Evolutionary conservation across 2,797 vertebrate species (phyloP).

Genomic region (Micrastur ruficollis): DNA sequence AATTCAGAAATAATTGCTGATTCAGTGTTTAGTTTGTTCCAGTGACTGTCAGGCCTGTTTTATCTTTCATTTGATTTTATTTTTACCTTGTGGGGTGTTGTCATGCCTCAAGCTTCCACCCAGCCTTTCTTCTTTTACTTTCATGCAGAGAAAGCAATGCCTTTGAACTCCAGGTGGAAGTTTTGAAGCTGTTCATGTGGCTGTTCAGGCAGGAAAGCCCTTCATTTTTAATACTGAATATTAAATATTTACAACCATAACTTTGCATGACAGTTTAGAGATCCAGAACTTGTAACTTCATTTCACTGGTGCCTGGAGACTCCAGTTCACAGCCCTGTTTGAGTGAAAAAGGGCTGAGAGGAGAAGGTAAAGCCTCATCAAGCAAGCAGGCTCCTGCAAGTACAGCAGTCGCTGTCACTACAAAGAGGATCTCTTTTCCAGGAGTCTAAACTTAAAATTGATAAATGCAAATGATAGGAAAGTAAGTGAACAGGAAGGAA

Average conservation of each 20-base stretch:
- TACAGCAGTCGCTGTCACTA: background rate
- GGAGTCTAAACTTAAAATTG: background rate
- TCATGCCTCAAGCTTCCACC: background rate
- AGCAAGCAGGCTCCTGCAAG: background rate
- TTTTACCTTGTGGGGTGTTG: background rate
- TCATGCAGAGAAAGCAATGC: background rate
- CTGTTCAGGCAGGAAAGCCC: background rate
- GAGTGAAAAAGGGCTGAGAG: background rate
- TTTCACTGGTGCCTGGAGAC: background rate
- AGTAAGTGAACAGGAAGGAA: background rate
- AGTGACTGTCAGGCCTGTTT: constrained; percentile 15
- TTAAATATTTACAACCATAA: constrained; percentile 36
- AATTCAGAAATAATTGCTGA: constrained; percentile 31
- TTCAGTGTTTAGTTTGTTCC: constrained; percentile 40
- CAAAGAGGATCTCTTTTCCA: background rate
- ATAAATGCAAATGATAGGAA: background rate
- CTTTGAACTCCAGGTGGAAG: constrained; percentile 38
- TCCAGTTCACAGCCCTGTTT: background rate
- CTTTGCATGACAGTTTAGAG: background rate
- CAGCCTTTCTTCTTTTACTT: constrained; percentile 46
- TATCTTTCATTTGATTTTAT: constrained; percentile 45
- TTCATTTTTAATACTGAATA: constrained; percentile 42
- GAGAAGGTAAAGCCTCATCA: background rate
- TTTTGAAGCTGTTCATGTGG: background rate
- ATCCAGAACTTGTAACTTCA: background rate